Evolutionary conservation across 2,888 invertebrate species (phyloP).

Genomic region (Drosophila gaucha): DNA sequence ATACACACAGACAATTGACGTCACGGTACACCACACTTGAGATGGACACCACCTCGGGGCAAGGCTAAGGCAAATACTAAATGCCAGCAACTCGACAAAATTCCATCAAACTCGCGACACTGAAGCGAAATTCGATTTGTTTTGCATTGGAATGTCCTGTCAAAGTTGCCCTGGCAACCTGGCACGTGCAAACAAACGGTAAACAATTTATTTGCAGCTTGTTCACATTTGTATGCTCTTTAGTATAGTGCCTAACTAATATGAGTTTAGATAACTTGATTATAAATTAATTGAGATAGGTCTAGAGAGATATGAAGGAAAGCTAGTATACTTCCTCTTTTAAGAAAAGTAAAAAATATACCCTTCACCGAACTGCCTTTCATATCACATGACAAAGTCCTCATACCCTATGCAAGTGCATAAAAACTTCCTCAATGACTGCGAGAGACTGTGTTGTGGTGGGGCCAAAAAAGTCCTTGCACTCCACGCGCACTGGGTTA

Average conservation of each 20-base stretch:
- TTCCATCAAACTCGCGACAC: conserved; percentile 60
- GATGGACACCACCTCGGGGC: conserved; percentile 45
- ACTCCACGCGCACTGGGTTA: conserved; percentile 74
- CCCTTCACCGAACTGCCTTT: too few relatives aligned
- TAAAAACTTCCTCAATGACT: conserved; percentile 36
- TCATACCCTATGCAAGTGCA: not conserved
- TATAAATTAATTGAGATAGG: not conserved
- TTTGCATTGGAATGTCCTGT: conserved; percentile 75
- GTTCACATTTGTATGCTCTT: not conserved
- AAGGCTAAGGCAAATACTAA: conserved; percentile 65
- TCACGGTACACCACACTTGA: not conserved
- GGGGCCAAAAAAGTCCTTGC: conserved; percentile 73
- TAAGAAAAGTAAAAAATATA: not conserved
- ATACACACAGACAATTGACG: conserved; percentile 11
- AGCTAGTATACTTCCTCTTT: not conserved
- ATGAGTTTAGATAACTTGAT: not conserved
- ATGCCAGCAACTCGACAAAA: conserved; percentile 48
- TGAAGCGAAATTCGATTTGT: conserved; percentile 56
- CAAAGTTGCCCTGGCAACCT: conserved; percentile 64
- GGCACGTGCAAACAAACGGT: conserved; percentile 46
- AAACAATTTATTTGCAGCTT: too few relatives aligned
- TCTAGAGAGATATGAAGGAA: too few relatives aligned
- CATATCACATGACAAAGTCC: too few relatives aligned
- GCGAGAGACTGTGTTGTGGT: too few relatives aligned
- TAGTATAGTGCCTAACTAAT: too few relatives aligned